A percentile compares a stretch with the other conserved stretches of the same genome.
Conservation (phyloP, 2,113 vertebrate genomes). For the Thunnus thynnus region DNA sequence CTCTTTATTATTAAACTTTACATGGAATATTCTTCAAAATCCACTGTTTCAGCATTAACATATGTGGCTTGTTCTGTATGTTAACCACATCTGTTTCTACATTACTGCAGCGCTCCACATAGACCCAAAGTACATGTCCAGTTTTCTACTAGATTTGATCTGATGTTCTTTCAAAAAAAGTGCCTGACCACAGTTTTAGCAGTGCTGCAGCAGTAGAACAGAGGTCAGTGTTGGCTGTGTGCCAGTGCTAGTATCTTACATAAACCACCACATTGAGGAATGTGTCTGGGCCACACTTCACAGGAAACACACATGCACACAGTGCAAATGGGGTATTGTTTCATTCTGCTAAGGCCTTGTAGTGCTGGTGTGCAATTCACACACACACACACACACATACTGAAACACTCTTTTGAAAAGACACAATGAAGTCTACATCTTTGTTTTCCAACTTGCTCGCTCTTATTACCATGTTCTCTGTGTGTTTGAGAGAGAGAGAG, state of each 20-base stretch:
- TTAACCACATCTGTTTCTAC: conserved; percentile 12
- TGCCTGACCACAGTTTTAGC: conserved; percentile 27
- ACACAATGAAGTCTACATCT: neutral
- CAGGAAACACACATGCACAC: conserved; percentile 58
- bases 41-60: neutral
- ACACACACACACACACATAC: neutral
- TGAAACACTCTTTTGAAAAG: conserved; percentile 4
- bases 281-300: conserved; percentile 65
- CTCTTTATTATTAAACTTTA: conserved; percentile 2
- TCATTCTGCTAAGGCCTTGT: neutral
- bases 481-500: neutral
- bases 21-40: conserved; percentile 2
- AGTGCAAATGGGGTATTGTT: conserved; percentile 14
- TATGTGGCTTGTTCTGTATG: neutral
- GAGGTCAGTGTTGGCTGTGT: conserved; percentile 52
- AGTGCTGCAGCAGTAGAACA: conserved; percentile 33
- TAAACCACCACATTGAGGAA: conserved; percentile 66
- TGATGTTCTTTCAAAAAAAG: conserved; percentile 29
- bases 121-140: neutral
- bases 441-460: neutral
- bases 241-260: conserved; percentile 57
- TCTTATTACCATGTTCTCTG: neutral
- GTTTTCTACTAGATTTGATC: conserved; percentile 4
- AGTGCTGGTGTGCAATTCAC: conserved; percentile 6
- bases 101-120: neutral